These are phyloP conservation scores for Tridacna gigas DNA, from an alignment of 2,888 invertebrate species.

Conservation along the genomic window DNA sequence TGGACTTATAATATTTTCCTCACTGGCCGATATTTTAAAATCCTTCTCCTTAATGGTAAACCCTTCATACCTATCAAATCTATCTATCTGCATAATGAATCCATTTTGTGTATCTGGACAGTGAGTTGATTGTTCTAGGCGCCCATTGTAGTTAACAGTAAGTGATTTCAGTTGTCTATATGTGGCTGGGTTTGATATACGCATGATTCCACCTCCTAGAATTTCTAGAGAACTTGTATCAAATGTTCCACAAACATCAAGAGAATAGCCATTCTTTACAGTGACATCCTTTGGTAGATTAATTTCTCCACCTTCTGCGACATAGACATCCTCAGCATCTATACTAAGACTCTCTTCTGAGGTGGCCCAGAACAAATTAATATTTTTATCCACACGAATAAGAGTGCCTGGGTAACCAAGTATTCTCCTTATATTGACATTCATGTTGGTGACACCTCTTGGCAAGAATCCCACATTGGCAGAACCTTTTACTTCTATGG, in stretches of 20 bases:
- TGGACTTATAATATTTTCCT: slow-evolving; percentile 30
- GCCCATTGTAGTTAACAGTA: slow-evolving; percentile 62
- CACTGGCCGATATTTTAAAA: slow-evolving; percentile 34
- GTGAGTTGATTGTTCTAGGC: slow-evolving; percentile 52
- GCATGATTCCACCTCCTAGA: slow-evolving; percentile 58
- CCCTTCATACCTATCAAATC: slow-evolving; percentile 53
- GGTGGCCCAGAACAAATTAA: slow-evolving; percentile 58
- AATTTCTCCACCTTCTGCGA: slow-evolving; percentile 60
- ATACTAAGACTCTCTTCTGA: slow-evolving; percentile 23
- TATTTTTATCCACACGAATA: slow-evolving; percentile 56
- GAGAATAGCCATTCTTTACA: slow-evolving; percentile 56
- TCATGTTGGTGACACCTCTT: slow-evolving; percentile 43
- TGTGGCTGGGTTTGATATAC: slow-evolving; percentile 61
- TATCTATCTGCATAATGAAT: slow-evolving; percentile 37
- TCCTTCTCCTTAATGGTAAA: slow-evolving; percentile 49
- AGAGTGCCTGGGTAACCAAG: slow-evolving; percentile 53
- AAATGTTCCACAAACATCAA: slow-evolving; percentile 71
- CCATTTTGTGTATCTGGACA: slow-evolving; percentile 50
- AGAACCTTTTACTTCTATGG: slow-evolving; percentile 50
- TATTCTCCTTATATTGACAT: slow-evolving; percentile 60
- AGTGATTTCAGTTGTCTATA: slow-evolving; percentile 51
- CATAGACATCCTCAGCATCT: slow-evolving; percentile 52
- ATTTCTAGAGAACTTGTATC: slow-evolving; percentile 59
- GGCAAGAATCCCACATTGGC: slow-evolving; percentile 57
- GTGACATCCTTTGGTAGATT: slow-evolving; percentile 66